Evolutionary conservation across 2,113 vertebrate species (phyloP).

Genomic region (Brachyhypopomus occidentalis): DNA sequence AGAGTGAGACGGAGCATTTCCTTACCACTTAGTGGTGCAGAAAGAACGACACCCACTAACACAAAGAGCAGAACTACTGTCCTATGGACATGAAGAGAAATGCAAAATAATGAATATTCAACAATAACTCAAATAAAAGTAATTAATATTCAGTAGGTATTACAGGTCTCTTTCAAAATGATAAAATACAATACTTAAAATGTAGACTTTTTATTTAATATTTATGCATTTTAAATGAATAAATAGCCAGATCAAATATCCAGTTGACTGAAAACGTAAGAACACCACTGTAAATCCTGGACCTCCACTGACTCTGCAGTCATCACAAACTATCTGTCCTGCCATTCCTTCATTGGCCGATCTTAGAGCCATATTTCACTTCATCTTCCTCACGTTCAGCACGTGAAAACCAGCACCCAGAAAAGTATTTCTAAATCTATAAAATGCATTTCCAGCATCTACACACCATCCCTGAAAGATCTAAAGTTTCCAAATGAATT

Average conservation of each 20-base stretch:
- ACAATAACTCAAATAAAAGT: background rate
- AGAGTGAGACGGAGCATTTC: background rate
- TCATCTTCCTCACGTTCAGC: background rate
- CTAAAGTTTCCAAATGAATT: background rate
- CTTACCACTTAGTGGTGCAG: constrained; percentile 69
- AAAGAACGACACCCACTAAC: constrained; percentile 51
- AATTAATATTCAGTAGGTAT: background rate
- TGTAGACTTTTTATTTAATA: too few species aligned
- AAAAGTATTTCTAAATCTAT: background rate
- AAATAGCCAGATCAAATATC: background rate
- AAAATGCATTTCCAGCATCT: background rate
- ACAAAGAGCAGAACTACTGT: constrained; percentile 41
- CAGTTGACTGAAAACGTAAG: background rate
- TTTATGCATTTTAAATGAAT: background rate
- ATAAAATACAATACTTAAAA: too few species aligned
- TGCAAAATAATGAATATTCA: background rate
- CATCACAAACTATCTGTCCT: background rate
- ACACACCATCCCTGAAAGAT: too few species aligned
- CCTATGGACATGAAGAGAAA: constrained; percentile 34
- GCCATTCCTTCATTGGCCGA: background rate
- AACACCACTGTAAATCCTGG: background rate
- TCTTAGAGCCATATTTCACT: background rate
- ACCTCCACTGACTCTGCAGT: background rate
- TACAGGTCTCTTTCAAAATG: background rate
- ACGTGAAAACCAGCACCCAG: background rate